Conservation (phyloP, 2,797 vertebrate species). For the Euphonia xanthogaster region DNA sequence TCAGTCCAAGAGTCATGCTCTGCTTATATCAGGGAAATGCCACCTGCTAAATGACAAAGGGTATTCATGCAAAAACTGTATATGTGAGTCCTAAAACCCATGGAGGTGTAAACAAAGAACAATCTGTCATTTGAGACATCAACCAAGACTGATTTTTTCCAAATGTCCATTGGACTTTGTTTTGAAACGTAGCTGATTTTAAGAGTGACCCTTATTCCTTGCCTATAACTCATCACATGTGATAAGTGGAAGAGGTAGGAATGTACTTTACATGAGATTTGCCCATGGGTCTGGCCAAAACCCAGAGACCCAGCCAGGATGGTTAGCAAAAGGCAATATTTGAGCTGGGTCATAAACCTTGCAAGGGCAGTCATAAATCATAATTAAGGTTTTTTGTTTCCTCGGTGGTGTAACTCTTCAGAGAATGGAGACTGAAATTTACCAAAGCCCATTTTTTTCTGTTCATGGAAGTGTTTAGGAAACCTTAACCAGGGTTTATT, state of each 20-base stretch:
- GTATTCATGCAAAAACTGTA: not conserved
- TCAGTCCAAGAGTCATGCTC: not conserved
- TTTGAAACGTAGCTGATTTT: not conserved
- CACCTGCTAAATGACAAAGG: not conserved
- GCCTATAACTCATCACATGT: not conserved
- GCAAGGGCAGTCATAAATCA: constrained; percentile 41
- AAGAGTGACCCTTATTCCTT: not conserved
- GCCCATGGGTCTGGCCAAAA: constrained; percentile 21
- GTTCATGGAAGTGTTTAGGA: constrained; percentile 1
- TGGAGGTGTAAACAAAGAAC: not conserved
- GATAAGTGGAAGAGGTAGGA: not conserved
- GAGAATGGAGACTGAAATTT: constrained; percentile 36
- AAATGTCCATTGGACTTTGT: not conserved
- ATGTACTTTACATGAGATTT: not conserved
- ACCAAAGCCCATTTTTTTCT: constrained; percentile 20
- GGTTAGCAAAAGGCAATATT: constrained; percentile 33
- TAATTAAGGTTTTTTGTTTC: constrained; percentile 37
- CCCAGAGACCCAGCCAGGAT: not conserved
- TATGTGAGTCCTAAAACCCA: not conserved
- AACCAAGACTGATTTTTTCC: not conserved
- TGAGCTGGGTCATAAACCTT: constrained; percentile 44
- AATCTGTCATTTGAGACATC: constrained; percentile 17
- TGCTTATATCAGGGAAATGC: not conserved
- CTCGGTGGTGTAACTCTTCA: not conserved
- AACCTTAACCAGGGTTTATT: constrained; percentile 16